Percentiles rank a stretch among this genome's conserved stretches.
phyloP scores from a whole-genome alignment of 2,113 vertebrate genomes.

The Dermatemys mawii region DNA sequence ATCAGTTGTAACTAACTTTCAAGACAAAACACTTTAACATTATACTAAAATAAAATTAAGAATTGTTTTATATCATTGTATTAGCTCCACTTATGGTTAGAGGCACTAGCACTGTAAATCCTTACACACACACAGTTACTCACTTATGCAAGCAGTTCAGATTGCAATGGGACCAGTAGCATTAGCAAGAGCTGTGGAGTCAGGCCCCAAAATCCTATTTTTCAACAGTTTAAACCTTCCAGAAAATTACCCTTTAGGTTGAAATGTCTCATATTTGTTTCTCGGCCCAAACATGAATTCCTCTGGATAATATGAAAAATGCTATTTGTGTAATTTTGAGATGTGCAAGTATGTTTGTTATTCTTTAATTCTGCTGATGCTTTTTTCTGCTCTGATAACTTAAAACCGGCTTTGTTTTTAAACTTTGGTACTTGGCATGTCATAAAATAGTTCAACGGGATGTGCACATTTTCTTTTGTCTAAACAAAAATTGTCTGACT shows the following conservation, averaged over 20 bases:
- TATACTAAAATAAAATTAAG: slow-evolving; percentile 1
- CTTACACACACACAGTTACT: not conserved
- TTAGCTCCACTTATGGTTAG: not conserved
- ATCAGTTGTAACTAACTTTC: not conserved
- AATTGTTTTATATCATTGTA: not conserved
- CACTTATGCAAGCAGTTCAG: not conserved
- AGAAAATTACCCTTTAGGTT: not conserved
- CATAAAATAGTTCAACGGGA: not conserved
- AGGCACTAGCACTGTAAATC: not conserved
- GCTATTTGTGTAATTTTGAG: not conserved
- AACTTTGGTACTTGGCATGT: not conserved
- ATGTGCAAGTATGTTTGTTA: not conserved
- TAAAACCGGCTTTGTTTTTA: not conserved
- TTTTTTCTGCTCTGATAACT: not conserved
- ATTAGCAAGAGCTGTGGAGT: slow-evolving; percentile 5
- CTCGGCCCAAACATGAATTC: not conserved
- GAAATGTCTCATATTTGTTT: not conserved
- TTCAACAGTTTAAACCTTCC: not conserved
- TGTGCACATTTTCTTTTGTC: not conserved
- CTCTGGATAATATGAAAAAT: not conserved
- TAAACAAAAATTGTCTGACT: not conserved
- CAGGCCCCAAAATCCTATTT: not conserved
- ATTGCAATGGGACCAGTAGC: slow-evolving; percentile 1
- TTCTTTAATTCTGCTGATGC: not conserved
- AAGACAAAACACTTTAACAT: not conserved